Evolutionary conservation across 2,797 vertebrate genomes (phyloP), one percentile per base, ranked within the genome.

Genomic region (Chloroceryle amazona): DNA sequence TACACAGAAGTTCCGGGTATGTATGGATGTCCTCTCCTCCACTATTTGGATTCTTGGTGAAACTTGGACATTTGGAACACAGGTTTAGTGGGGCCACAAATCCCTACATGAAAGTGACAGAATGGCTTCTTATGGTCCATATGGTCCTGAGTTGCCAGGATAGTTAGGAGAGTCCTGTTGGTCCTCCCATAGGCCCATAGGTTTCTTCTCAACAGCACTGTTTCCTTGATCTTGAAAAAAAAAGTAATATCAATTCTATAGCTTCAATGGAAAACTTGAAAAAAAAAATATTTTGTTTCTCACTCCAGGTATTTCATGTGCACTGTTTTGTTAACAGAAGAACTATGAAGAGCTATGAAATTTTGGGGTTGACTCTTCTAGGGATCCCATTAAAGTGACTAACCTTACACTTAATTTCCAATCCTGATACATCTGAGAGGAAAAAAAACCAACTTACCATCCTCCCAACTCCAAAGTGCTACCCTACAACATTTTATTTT

Each of bases 101-200:
- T 29, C 2, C 51, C 4, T 7, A 29, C 0, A 4, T 2, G 5
- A 11, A 67, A 74, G 8, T 47, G 19, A n/a, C 81, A 35, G 65
- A 82, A 80, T 29, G 14, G 3, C 4, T 68, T 9, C 7, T 75
- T 13, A 5, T 17, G 12, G 20, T 52, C n/a, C 33, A 33, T 5
- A 54, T 0, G 0, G 25, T 63, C 39, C 29, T 22, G 47, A 81
- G 3, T 8, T 83, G 25, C 28, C 7, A 14, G 9, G 76, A 44
- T 2, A 86, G 6, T 29, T 42, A 80, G 42, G 75, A 87, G 18
- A 42, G 11, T 39, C 33, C n/a, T 29, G 21, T 4, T 0, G 0
- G 25, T 19, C 7, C 21, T 33, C 21, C 22, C 10, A 33, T 21
- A 62, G 25, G 31, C 21, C 22, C 10, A 33, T 21, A 62, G 25